Evolutionary conservation across 2,797 vertebrate genomes (phyloP), one percentile per base, ranked within the genome.

Genomic region (Florisuga fusca): DNA sequence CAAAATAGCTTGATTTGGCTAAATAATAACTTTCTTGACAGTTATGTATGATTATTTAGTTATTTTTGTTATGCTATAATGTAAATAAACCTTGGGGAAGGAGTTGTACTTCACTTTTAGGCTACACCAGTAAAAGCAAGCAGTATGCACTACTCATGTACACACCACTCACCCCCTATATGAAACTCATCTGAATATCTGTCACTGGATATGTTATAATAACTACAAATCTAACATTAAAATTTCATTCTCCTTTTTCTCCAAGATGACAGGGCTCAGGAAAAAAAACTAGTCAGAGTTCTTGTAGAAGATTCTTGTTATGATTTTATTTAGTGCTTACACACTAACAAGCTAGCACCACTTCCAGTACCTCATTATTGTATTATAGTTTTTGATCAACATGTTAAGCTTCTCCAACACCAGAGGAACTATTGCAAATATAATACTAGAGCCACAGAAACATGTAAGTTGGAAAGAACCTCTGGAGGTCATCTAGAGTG

Each of bases 211-310:
- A 66, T 58, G 48, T 88, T 78, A 74, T 69, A 77, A 88, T 64
- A 84, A 34, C 91, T 86, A 67, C 69, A 92, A 84, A 87, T 59
- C 81, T 73, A 90, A 75, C 83, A 92, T 77, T 78, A 83, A 86
- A 81, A 87, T 94, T 92, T 90, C 25, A 64, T 74, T 62, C 78
- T 51, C 27, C 48, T 34, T 85, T 41, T 95, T 90, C 71, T 89
- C 59, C 41, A 34, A 83, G 66, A 76, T 67, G 84, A 23, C 61
- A 67, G 58, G 27, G 48, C 26, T 86, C 31, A 41, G 26, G 61
- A 83, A 88, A 67, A 88, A 67, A 85, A 89, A n/a, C 53, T 73
- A 81, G 82, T 78, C 81, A 41, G 75, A 91, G 27, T 17, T n/a
- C n/a, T n/a, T 43, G 53, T 41, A 87, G 62, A 55, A 81, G 73